Evolutionary conservation across 2,888 invertebrate genomes (phyloP).

Genomic region (Tipula confusa): DNA sequence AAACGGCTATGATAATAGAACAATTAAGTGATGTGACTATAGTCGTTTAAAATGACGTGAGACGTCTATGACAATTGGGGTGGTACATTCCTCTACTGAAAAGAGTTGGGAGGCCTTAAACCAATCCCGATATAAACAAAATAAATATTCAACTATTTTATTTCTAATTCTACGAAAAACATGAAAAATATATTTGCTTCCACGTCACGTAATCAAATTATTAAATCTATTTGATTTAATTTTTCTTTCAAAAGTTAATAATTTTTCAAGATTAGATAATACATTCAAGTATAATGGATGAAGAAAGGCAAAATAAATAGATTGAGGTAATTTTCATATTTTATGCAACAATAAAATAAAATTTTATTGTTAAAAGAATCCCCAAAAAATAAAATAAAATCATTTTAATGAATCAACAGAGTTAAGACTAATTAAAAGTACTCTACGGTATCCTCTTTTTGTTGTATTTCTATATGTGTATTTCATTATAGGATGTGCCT

Average conservation of each 20-base stretch:
- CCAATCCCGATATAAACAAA: too few relatives aligned
- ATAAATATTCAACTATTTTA: too few relatives aligned
- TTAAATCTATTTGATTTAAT: neutral
- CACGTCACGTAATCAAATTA: neutral
- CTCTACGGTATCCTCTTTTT: neutral
- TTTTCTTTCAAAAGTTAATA: neutral
- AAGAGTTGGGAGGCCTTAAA: too few relatives aligned
- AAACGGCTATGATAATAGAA: too few relatives aligned
- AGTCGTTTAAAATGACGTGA: too few relatives aligned
- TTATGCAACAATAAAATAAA: neutral
- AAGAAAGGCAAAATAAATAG: neutral
- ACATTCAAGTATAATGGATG: too few relatives aligned
- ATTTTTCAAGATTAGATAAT: neutral
- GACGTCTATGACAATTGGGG: too few relatives aligned
- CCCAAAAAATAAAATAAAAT: neutral
- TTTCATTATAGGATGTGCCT: neutral
- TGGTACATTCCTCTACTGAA: too few relatives aligned
- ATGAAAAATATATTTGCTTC: too few relatives aligned
- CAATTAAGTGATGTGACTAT: too few relatives aligned
- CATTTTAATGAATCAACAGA: neutral
- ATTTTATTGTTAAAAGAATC: neutral
- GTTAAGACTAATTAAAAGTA: neutral
- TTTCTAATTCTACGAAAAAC: too few relatives aligned
- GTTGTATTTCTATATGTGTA: neutral
- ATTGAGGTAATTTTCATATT: slow-evolving; percentile 5